Base-by-base conservation (phyloP, 2,797 vertebrate genomes). In the Rhinophrynus dorsalis region DNA sequence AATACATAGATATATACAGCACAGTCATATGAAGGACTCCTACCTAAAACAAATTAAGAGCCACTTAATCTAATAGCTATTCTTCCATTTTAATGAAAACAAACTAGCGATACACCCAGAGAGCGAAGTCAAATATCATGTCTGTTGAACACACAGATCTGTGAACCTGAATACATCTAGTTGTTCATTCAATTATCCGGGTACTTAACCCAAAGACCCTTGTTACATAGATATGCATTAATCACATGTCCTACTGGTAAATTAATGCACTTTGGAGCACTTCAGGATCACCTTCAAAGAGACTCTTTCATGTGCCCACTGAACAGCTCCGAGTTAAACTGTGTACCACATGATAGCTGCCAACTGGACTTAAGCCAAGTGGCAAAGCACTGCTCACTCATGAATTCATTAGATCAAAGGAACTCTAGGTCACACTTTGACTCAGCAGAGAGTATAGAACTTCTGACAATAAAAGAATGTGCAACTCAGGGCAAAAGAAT, bases 251-350 rank as follows among this genome's bases (percentile, higher is more conserved):
- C 47, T 33, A 56, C 44, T 55, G 65, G 58, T 55, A 52, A 61
- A 54, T 68, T 45, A 74, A 74, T 62, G 48, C 72, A 55, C 64
- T 68, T 58, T 35, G 33, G 64, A 67, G 51, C 32, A 62, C 61
- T 68, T 57, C 47, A 30, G 51, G 44, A 61, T 74, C 52, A 72
- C 60, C 68, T 65, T 72, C 57, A 74, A 74, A 67, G 64, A 40
- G 65, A 8, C 44, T 63, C 65, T 74, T 74, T 68, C 56, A 68
- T 73, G 69, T 66, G 47, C 62, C 26, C 33, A 18, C 32, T 58
- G 21, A 65, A 63, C 40, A 64, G 68, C 45, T 33, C n/a, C n/a
- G 51, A 57, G 59, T 71, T 48, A 71, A 71, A 66, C 62, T 59
- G 54, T 44, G 56, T 52, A 64, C 69, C 61, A 52, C 35, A 51